A percentile compares a stretch with the other conserved stretches of the same genome.
These are phyloP conservation scores for Tapirus terrestris DNA, from an alignment of 2,113 vertebrate genomes.

Conservation along the genomic window DNA sequence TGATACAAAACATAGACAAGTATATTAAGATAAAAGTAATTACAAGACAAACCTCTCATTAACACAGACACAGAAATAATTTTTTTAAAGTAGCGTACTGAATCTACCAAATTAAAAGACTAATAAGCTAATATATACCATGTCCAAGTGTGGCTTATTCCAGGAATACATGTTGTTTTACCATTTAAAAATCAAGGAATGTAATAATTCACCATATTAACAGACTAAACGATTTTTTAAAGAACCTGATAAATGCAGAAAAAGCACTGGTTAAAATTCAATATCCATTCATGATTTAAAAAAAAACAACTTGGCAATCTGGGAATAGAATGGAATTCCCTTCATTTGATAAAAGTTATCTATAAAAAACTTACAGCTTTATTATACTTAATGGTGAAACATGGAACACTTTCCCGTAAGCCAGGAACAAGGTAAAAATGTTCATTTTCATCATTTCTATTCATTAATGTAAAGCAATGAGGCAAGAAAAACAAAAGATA, in stretches of 20 bases:
- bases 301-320: neutral
- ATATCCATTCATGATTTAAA: neutral
- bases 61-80: neutral
- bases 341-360: neutral
- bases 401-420: neutral
- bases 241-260: neutral
- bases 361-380: neutral
- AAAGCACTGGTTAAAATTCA: neutral
- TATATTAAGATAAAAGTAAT: neutral
- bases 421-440: neutral
- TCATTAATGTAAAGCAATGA: neutral
- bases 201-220: neutral
- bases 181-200: neutral
- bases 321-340: neutral
- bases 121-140: neutral
- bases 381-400: neutral
- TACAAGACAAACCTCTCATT: neutral
- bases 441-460: neutral
- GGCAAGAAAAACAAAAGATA: neutral
- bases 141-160: neutral
- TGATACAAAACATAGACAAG: neutral
- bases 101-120: neutral
- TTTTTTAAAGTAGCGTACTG: neutral
- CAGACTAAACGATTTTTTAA: neutral
- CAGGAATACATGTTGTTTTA: neutral